phyloP scores from a whole-genome alignment of 2,888 invertebrate genomes.

The Volucella zonaria region DNA sequence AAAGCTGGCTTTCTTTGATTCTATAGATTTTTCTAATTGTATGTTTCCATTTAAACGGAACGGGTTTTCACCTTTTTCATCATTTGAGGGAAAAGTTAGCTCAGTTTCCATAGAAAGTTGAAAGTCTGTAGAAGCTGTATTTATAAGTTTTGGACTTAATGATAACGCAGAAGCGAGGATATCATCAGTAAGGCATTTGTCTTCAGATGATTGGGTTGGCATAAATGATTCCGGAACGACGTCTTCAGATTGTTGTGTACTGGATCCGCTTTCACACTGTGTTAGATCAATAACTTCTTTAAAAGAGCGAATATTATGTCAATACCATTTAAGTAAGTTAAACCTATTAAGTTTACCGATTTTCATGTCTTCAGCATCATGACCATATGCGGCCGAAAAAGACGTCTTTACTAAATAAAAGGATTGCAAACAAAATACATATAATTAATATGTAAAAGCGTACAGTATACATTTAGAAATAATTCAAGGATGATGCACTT shows the following conservation, averaged over 20 bases:
- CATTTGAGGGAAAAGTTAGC: not conserved
- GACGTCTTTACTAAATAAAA: constrained; percentile 78
- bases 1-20: constrained; percentile 2
- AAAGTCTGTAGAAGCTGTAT: not conserved
- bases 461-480: too few species aligned
- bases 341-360: constrained; percentile 19
- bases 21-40: not conserved
- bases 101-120: not conserved
- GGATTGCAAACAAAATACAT: constrained; percentile 4
- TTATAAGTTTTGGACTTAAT: not conserved
- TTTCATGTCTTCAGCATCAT: constrained; percentile 1
- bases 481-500: too few species aligned
- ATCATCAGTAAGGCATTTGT: not conserved
- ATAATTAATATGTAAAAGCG: too few species aligned
- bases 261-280: constrained; percentile 40
- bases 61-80: not conserved
- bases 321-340: not conserved
- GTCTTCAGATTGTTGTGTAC: constrained; percentile 12
- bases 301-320: not conserved
- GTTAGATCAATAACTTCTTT: constrained; percentile 43
- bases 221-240: not conserved
- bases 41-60: constrained; percentile 3
- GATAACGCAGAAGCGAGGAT: not conserved
- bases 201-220: constrained; percentile 3
- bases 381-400: constrained; percentile 56